phyloP scores from a whole-genome alignment of 2,888 invertebrate genomes.

The Heteropelma amictum region DNA sequence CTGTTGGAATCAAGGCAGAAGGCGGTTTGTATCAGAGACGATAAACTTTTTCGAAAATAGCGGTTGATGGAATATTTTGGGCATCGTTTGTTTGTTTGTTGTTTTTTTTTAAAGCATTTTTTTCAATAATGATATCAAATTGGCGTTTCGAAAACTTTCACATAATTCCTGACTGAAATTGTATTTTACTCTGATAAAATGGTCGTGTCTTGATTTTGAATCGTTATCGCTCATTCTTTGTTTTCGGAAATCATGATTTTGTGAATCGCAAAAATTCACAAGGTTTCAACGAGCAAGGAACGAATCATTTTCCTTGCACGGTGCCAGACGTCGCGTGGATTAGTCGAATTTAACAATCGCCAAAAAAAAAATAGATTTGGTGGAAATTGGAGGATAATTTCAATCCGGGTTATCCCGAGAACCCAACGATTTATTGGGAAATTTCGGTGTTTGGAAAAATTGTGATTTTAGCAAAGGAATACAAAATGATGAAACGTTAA shows the following conservation, averaged over 20 bases:
- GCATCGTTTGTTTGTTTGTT: too few relatives aligned
- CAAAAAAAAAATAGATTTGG: slow-evolving; percentile 18
- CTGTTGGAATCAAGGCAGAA: not conserved
- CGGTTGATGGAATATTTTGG: too few relatives aligned
- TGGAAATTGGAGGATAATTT: slow-evolving; percentile 17
- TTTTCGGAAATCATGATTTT: too few relatives aligned
- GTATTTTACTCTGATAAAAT: too few relatives aligned
- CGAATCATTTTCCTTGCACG: slow-evolving; percentile 33
- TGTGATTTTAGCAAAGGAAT: slow-evolving; percentile 43
- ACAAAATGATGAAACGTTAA: slow-evolving; percentile 24
- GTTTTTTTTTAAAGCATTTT: too few relatives aligned
- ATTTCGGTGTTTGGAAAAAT: slow-evolving; percentile 50
- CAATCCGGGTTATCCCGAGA: slow-evolving; percentile 6
- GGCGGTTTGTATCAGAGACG: too few relatives aligned
- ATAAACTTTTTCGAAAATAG: too few relatives aligned
- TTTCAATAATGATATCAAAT: too few relatives aligned
- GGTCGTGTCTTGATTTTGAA: too few relatives aligned
- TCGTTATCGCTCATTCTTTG: too few relatives aligned
- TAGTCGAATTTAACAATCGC: slow-evolving; percentile 10
- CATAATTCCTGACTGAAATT: too few relatives aligned
- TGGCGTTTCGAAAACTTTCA: too few relatives aligned
- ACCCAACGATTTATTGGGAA: slow-evolving; percentile 47
- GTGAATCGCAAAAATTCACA: slow-evolving; percentile 7
- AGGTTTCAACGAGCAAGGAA: slow-evolving; percentile 3
- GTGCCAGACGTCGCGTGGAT: slow-evolving; percentile 39